Evolutionary conservation across 2,113 vertebrate species (phyloP).

Genomic region (Podiceps cristatus): DNA sequence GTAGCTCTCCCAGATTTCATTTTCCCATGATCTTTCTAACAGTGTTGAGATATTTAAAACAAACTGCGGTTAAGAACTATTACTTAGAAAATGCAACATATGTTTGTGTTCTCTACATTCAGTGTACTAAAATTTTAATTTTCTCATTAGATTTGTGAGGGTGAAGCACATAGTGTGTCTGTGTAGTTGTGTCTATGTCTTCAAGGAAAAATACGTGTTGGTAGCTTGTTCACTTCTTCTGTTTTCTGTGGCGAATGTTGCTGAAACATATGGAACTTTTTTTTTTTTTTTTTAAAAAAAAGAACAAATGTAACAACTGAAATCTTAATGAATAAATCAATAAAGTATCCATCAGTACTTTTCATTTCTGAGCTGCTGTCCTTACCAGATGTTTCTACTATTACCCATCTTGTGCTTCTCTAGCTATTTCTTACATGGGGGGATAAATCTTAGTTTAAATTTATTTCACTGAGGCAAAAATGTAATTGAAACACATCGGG

Average conservation of each 20-base stretch:
- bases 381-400: background rate
- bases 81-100: background rate
- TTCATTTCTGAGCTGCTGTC: background rate
- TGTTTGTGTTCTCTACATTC: background rate
- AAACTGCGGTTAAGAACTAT: background rate
- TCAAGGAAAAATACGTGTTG: background rate
- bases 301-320: background rate
- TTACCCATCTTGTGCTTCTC: background rate
- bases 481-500: slow-evolving; percentile 48
- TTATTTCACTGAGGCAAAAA: slow-evolving; percentile 54
- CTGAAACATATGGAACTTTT: background rate
- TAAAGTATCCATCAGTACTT: slow-evolving; percentile 10
- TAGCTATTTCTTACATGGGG: background rate
- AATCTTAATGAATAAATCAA: slow-evolving; percentile 26
- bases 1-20: background rate
- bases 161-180: rapidly evolving
- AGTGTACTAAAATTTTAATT: background rate
- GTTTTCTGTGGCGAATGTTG: background rate
- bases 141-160: background rate
- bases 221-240: background rate
- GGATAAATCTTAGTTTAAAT: slow-evolving; percentile 56
- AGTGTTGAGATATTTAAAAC: background rate
- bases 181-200: rapidly evolving
- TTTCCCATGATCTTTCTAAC: background rate
- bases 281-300: background rate